These are phyloP conservation scores for Tetrax tetrax DNA, from an alignment of 2,113 vertebrate species.

Conservation along the genomic window DNA sequence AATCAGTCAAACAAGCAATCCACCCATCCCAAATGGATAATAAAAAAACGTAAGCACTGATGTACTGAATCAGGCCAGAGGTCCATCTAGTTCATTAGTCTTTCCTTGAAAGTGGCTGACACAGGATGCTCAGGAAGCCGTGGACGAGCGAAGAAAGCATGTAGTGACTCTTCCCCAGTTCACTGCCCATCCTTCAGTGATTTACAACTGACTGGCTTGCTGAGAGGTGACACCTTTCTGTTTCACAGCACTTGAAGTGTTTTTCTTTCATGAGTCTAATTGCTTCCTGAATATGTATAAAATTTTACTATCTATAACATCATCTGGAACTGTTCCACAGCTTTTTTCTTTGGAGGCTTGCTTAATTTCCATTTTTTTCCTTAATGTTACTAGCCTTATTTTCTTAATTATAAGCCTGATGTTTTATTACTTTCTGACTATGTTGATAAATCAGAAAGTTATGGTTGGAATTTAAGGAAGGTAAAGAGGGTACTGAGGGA, in stretches of 20 bases:
- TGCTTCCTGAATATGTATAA: neutral
- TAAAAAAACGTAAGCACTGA: neutral
- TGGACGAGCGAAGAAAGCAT: neutral
- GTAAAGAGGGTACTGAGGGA: neutral
- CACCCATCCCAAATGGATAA: neutral
- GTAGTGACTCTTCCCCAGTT: neutral
- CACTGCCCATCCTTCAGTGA: neutral
- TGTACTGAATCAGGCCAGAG: neutral
- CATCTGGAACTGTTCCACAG: neutral
- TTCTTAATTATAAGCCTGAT: neutral
- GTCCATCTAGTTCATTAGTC: neutral
- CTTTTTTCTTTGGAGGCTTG: neutral
- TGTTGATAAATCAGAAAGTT: neutral
- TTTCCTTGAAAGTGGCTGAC: neutral
- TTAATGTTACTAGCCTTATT: neutral
- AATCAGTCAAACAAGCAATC: neutral
- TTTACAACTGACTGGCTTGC: neutral
- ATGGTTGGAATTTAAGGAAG: neutral
- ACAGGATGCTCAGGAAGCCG: neutral
- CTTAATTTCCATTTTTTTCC: neutral
- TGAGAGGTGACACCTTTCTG: neutral
- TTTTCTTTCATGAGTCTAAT: neutral
- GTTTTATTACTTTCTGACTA: neutral
- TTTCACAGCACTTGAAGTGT: neutral
- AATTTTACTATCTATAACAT: neutral